A percentile compares a stretch with the other conserved stretches of the same genome.
phyloP scores from a whole-genome alignment of 2,113 vertebrate species.

The Crotalus helleri region DNA sequence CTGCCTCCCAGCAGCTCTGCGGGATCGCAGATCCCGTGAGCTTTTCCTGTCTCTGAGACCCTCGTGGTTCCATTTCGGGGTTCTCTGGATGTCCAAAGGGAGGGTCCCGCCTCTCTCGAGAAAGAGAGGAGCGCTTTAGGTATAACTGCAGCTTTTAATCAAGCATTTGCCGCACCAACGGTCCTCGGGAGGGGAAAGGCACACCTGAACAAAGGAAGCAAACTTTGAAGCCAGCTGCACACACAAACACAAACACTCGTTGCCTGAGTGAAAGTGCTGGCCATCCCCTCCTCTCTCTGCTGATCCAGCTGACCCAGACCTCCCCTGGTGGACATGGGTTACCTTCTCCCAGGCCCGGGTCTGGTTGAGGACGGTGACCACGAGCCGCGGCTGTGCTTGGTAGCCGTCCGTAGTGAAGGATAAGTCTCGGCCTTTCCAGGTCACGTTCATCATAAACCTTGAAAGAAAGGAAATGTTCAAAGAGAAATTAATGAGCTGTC shows the following conservation, averaged over 20 bases:
- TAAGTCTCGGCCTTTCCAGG: slow-evolving; percentile 93
- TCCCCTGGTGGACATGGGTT: slow-evolving; percentile 27
- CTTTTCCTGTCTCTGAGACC: neutral
- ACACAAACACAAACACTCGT: neutral
- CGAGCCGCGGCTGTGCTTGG: slow-evolving; percentile 90
- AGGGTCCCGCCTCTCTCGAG: neutral
- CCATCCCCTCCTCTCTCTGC: rapidly evolving
- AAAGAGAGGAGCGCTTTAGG: neutral
- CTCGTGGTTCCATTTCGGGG: neutral
- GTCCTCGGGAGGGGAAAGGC: neutral
- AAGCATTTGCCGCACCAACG: neutral
- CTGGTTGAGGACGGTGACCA: slow-evolving; percentile 95
- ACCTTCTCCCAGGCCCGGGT: slow-evolving; percentile 98
- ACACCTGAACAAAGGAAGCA: neutral
- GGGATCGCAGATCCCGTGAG: neutral
- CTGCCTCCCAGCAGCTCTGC: neutral
- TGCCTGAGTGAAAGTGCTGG: neutral
- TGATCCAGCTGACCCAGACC: neutral
- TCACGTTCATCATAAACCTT: slow-evolving; percentile 99
- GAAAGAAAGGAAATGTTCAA: slow-evolving; percentile 58
- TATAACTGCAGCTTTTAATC: neutral
- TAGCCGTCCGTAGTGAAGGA: slow-evolving; percentile 98
- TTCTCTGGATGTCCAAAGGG: neutral
- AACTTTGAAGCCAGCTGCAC: neutral
- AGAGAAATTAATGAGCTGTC: slow-evolving; percentile 58